These are phyloP conservation scores for Drosophila tani DNA, from an alignment of 1,140 invertebrate genomes.

Conservation along the genomic window DNA sequence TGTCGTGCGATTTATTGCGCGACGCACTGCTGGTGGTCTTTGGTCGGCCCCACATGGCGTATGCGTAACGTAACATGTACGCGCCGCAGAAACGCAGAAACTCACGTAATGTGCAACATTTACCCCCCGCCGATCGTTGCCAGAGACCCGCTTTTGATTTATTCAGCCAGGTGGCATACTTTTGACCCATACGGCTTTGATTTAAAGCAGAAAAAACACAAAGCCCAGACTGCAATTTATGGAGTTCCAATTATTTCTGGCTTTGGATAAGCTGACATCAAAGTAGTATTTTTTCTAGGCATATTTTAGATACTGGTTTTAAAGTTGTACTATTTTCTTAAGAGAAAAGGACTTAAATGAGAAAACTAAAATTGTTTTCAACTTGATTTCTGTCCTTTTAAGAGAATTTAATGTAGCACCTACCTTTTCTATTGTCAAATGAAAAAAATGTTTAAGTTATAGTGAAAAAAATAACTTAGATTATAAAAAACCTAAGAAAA, in stretches of 20 bases:
- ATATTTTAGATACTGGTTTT: too few relatives aligned
- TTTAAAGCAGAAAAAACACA: constrained; percentile 7
- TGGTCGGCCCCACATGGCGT: constrained; percentile 65
- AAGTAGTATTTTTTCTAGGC: too few relatives aligned
- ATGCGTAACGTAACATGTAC: constrained; percentile 73
- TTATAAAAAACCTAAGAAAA: too few relatives aligned
- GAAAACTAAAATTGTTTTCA: too few relatives aligned
- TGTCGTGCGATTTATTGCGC: constrained; percentile 77
- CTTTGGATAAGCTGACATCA: neutral
- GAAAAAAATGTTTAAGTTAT: too few relatives aligned
- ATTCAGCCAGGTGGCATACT: constrained; percentile 45
- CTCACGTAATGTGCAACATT: constrained; percentile 56
- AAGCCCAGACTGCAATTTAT: neutral
- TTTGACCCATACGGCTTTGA: constrained; percentile 45
- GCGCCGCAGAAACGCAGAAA: constrained; percentile 62
- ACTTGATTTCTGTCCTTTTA: too few relatives aligned
- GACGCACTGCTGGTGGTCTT: constrained; percentile 40
- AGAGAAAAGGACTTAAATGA: too few relatives aligned
- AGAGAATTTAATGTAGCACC: too few relatives aligned
- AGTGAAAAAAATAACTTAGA: too few relatives aligned
- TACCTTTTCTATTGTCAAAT: too few relatives aligned
- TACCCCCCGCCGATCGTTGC: constrained; percentile 11
- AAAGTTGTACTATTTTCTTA: too few relatives aligned
- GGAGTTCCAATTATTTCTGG: neutral
- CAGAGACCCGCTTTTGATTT: constrained; percentile 26